phyloP scores from a whole-genome alignment of 2,888 invertebrate genomes.

The Heliconius sara region DNA sequence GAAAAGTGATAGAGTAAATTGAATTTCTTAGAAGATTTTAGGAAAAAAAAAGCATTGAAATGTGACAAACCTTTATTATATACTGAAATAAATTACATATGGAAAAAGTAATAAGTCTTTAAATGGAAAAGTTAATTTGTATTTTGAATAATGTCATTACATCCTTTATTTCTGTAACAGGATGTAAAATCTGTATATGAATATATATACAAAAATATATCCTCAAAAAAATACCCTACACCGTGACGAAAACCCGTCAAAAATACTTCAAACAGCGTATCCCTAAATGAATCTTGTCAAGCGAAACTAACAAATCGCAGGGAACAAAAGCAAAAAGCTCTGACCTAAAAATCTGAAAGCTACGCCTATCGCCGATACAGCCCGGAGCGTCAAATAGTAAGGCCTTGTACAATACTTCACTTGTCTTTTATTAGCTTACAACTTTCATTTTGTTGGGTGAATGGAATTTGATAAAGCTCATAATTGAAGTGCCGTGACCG shows the following conservation, averaged over 20 bases:
- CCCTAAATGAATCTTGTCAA: conserved; percentile 53
- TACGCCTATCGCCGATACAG: conserved; percentile 52
- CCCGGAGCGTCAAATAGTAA: conserved; percentile 46
- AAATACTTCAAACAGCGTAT: conserved; percentile 30
- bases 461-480: background rate
- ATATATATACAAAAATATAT: background rate
- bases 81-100: too few species aligned
- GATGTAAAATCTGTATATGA: background rate
- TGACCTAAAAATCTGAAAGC: conserved; percentile 59
- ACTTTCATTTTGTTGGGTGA: background rate
- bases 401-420: conserved; percentile 25
- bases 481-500: background rate
- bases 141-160: background rate
- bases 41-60: too few species aligned
- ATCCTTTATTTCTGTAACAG: background rate
- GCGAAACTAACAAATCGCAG: conserved; percentile 53
- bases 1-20: too few species aligned
- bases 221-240: background rate
- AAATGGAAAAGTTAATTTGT: background rate
- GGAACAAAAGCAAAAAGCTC: conserved; percentile 57
- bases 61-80: too few species aligned
- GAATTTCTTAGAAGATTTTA: too few species aligned
- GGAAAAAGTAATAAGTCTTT: background rate
- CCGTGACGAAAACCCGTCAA: conserved; percentile 5
- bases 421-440: conserved; percentile 13